A percentile compares a stretch with the other conserved stretches of the same genome.
Conservation (phyloP, 2,113 vertebrate genomes). For the Micronisus gabar region DNA sequence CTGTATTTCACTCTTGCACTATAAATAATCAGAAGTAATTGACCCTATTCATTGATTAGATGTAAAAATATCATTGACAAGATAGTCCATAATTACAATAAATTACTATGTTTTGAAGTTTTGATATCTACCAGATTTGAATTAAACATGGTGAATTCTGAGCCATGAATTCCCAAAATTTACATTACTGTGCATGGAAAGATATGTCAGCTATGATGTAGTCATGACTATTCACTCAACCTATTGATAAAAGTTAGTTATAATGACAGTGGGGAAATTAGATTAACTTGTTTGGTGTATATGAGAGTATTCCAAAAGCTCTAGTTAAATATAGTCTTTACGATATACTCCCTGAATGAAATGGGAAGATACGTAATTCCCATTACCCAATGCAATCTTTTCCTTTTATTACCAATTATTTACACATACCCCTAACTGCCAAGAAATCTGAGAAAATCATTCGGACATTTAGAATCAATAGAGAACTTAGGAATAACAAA, state of each 20-base stretch:
- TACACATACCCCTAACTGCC: neutral
- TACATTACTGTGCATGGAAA: neutral
- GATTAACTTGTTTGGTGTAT: neutral
- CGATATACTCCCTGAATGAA: neutral
- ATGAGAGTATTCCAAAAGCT: neutral
- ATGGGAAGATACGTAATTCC: neutral
- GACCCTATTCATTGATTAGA: neutral
- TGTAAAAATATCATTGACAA: neutral
- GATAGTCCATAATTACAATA: neutral
- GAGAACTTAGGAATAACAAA: neutral
- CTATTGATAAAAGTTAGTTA: neutral
- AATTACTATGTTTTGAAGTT: neutral
- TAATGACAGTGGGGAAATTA: neutral
- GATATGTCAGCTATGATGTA: neutral
- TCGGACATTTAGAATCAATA: neutral
- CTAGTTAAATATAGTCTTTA: neutral
- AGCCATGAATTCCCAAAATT: neutral
- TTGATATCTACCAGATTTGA: neutral
- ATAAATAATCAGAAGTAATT: neutral
- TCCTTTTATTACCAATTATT: neutral
- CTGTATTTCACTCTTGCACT: neutral
- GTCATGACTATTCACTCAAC: neutral
- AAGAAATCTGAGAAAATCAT: neutral
- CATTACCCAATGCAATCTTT: neutral
- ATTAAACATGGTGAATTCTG: neutral